Conservation (phyloP, 2,888 invertebrate species). For the Isoperla grammatica region DNA sequence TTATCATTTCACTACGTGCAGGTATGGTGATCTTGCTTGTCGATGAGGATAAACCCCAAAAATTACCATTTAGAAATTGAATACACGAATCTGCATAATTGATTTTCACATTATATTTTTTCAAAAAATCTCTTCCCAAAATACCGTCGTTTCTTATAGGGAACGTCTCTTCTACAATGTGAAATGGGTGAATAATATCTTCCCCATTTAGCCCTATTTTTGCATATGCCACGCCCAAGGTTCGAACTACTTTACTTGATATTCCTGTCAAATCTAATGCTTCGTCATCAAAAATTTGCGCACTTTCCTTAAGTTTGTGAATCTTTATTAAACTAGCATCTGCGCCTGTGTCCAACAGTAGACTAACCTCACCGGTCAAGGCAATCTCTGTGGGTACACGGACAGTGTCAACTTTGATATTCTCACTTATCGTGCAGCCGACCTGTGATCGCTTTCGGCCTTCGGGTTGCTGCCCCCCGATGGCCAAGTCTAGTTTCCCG, state of each 20-base stretch:
- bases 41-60: background rate
- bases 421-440: background rate
- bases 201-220: slow-evolving; percentile 17
- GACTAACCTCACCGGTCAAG: background rate
- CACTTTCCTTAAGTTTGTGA: slow-evolving; percentile 12
- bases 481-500: background rate
- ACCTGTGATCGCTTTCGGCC: background rate
- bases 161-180: slow-evolving; percentile 24
- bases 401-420: background rate
- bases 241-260: slow-evolving; percentile 11
- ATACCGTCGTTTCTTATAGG: slow-evolving; percentile 18
- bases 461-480: background rate
- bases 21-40: background rate
- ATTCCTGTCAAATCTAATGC: background rate
- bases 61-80: background rate
- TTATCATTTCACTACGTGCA: too few species aligned
- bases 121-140: slow-evolving; percentile 20
- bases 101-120: background rate
- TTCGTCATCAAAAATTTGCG: background rate
- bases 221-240: slow-evolving; percentile 16
- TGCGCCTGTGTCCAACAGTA: slow-evolving; percentile 28
- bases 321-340: slow-evolving; percentile 25
- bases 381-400: too few species aligned
- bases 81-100: background rate
- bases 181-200: slow-evolving; percentile 20